Conservation (phyloP, 2,797 vertebrate genomes). For the Leuciscus waleckii region DNA sequence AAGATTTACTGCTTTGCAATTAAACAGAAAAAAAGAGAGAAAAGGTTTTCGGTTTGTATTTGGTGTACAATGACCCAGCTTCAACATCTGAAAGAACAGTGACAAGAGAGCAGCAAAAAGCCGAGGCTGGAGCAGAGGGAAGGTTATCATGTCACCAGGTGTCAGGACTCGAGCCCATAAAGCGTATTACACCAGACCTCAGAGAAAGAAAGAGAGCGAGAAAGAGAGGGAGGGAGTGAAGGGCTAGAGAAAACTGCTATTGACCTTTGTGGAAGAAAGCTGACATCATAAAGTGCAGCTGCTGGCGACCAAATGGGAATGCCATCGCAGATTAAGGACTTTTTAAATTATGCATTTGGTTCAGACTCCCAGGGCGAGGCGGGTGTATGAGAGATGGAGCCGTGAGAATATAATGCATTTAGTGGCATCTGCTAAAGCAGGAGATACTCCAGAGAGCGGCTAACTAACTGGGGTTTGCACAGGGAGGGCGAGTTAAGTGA, state of each 20-base stretch:
- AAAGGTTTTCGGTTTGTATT: not conserved
- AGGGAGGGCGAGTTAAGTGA: conserved; percentile 61
- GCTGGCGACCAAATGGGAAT: conserved; percentile 78
- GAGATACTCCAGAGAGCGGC: conserved; percentile 62
- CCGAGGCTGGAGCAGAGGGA: conserved; percentile 63
- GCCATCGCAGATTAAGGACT: conserved; percentile 79
- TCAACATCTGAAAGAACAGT: conserved; percentile 28
- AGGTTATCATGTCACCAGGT: conserved; percentile 70
- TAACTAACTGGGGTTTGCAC: conserved; percentile 63
- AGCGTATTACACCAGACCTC: conserved; percentile 67
- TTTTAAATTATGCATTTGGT: conserved; percentile 80
- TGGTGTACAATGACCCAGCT: conserved; percentile 9
- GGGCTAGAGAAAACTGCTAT: conserved; percentile 68
- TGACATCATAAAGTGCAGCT: conserved; percentile 81
- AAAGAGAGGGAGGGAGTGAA: conserved; percentile 33
- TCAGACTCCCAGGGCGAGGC: conserved; percentile 74
- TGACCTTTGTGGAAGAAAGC: conserved; percentile 78
- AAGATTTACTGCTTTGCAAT: not conserved
- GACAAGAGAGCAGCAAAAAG: conserved; percentile 44
- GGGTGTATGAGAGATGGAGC: conserved; percentile 65
- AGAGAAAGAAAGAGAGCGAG: conserved; percentile 52
- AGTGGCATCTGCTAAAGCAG: conserved; percentile 63
- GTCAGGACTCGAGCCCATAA: conserved; percentile 71
- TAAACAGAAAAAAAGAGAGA: not conserved
- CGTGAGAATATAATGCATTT: conserved; percentile 67